Percentiles rank a stretch among this genome's conserved stretches.
Evolutionary conservation across 2,888 invertebrate species (phyloP).

Genomic region (Conus canariensis): DNA sequence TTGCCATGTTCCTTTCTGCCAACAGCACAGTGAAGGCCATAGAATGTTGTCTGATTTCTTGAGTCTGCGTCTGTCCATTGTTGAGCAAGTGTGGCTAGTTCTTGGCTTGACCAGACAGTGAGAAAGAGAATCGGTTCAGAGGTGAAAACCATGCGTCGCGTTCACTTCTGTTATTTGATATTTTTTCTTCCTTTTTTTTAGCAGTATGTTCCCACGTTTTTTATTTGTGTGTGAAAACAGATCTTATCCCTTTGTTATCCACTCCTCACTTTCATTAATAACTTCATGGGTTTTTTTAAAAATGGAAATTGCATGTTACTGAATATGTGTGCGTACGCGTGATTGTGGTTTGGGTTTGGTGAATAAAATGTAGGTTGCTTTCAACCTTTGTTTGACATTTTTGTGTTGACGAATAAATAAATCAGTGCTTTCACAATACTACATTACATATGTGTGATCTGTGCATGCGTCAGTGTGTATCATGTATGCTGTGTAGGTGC

Average conservation of each 20-base stretch:
- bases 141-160: background rate
- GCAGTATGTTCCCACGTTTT: background rate
- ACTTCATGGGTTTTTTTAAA: background rate
- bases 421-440: constrained; percentile 34
- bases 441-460: too few species aligned
- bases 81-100: background rate
- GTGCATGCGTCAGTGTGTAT: too few species aligned
- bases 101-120: background rate
- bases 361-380: constrained; percentile 13
- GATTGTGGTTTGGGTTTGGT: constrained; percentile 20
- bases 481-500: too few species aligned
- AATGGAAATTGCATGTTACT: background rate
- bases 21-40: background rate
- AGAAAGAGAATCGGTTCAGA: background rate
- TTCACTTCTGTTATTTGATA: background rate
- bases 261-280: background rate
- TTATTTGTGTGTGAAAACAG: background rate
- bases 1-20: background rate
- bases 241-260: background rate
- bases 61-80: background rate
- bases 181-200: background rate
- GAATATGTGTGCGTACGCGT: background rate
- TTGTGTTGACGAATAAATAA: constrained; percentile 22
- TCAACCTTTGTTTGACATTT: constrained; percentile 20
- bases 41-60: background rate